phyloP scores from a whole-genome alignment of 2,888 invertebrate genomes.

The Pantelozetes paolii region DNA sequence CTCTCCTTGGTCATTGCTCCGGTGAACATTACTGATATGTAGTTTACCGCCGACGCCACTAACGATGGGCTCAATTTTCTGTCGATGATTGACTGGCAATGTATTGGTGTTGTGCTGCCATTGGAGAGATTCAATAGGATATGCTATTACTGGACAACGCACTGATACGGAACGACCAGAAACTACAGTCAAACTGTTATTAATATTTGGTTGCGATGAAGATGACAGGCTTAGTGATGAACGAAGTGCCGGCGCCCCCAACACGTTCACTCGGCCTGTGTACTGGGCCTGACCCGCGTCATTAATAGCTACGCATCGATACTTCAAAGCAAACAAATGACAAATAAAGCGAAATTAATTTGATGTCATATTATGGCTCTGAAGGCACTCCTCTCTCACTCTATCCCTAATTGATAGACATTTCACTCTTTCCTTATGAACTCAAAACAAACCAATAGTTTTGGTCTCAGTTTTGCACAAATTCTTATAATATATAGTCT shows the following conservation, averaged over 20 bases:
- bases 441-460: not conserved
- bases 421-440: not conserved
- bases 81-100: constrained; percentile 51
- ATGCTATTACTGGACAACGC: constrained; percentile 87
- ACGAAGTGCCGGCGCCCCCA: constrained; percentile 38
- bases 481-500: not conserved
- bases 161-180: constrained; percentile 69
- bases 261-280: constrained; percentile 39
- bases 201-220: constrained; percentile 57
- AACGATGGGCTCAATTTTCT: constrained; percentile 49
- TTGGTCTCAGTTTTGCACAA: not conserved
- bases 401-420: not conserved
- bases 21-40: constrained; percentile 39
- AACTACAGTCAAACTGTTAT: constrained; percentile 62
- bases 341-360: constrained; percentile 7
- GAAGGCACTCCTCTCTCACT: not conserved
- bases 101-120: constrained; percentile 65
- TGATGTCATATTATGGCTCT: constrained; percentile 10
- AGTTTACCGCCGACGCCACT: constrained; percentile 40
- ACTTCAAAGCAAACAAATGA: constrained; percentile 32
- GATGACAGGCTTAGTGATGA: constrained; percentile 6
- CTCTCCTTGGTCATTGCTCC: constrained; percentile 39
- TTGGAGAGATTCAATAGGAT: constrained; percentile 86
- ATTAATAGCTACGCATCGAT: constrained; percentile 41
- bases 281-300: constrained; percentile 35